Conservation (phyloP, 1,140 invertebrate genomes). For the Plectrocnemia conspersa region DNA sequence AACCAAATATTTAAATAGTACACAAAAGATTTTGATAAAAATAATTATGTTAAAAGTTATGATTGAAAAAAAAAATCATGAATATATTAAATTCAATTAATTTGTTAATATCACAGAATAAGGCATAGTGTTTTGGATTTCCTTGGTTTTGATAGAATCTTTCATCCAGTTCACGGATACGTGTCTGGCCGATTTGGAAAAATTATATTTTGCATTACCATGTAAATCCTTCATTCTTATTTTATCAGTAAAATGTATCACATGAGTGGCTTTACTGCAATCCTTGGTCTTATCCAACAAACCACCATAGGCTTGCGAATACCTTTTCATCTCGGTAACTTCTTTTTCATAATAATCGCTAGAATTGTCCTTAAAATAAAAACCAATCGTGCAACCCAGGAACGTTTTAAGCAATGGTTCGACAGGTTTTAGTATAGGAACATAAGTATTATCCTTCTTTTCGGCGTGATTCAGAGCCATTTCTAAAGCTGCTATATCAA, state of each 20-base stretch:
- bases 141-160: constrained; percentile 46
- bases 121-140: constrained; percentile 43
- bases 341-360: constrained; percentile 42
- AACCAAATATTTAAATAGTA: too few species aligned
- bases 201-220: constrained; percentile 40
- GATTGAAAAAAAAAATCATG: too few species aligned
- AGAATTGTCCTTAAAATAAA: constrained; percentile 44
- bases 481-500: constrained; percentile 25
- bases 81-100: neutral
- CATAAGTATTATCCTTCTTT: constrained; percentile 28
- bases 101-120: constrained; percentile 41
- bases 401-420: constrained; percentile 46
- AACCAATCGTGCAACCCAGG: constrained; percentile 41
- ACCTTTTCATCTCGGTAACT: constrained; percentile 43
- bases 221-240: constrained; percentile 43
- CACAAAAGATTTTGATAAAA: too few species aligned
- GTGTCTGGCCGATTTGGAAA: constrained; percentile 45
- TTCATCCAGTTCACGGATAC: constrained; percentile 52
- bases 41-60: too few species aligned
- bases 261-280: constrained; percentile 44
- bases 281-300: constrained; percentile 43
- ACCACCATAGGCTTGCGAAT: constrained; percentile 54
- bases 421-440: too few species aligned
- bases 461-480: constrained; percentile 27
- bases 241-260: constrained; percentile 46